phyloP scores from a whole-genome alignment of 2,888 invertebrate genomes.

The Calliphora vomitoria region DNA sequence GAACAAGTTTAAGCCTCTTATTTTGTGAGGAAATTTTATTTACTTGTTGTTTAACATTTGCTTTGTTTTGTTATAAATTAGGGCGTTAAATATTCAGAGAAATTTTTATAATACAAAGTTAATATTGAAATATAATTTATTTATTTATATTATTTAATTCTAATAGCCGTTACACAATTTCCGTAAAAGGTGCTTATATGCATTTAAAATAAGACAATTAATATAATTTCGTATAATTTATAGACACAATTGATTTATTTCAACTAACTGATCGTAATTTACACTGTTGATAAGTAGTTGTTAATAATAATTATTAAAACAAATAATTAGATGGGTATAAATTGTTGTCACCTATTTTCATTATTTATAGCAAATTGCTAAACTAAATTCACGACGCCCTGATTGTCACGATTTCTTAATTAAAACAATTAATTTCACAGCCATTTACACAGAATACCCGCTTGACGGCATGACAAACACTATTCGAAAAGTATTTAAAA shows the following conservation, averaged over 20 bases:
- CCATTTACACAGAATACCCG: constrained; percentile 4
- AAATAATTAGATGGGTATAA: background rate
- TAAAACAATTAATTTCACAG: constrained; percentile 7
- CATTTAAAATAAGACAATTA: constrained; percentile 8
- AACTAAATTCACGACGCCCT: constrained; percentile 1
- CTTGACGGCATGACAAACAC: background rate
- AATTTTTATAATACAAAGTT: no score
- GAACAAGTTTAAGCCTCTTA: no score
- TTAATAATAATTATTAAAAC: background rate
- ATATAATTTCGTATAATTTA: background rate
- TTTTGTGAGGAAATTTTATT: no score
- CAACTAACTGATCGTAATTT: background rate
- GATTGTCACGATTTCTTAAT: constrained; percentile 44
- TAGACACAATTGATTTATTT: constrained; percentile 8
- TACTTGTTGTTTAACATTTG: no score
- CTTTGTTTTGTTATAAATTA: no score
- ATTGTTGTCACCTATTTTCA: constrained; percentile 45
- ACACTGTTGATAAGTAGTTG: constrained; percentile 3
- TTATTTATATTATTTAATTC: constrained; percentile 5
- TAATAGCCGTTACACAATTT: background rate
- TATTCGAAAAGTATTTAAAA: background rate
- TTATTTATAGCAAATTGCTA: constrained; percentile 38
- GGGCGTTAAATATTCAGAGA: no score
- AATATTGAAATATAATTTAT: background rate
- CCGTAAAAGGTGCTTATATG: background rate